A percentile compares a stretch with the other conserved stretches of the same genome.
Conservation (phyloP, 2,888 invertebrate genomes). For the Parasteatoda lunata region DNA sequence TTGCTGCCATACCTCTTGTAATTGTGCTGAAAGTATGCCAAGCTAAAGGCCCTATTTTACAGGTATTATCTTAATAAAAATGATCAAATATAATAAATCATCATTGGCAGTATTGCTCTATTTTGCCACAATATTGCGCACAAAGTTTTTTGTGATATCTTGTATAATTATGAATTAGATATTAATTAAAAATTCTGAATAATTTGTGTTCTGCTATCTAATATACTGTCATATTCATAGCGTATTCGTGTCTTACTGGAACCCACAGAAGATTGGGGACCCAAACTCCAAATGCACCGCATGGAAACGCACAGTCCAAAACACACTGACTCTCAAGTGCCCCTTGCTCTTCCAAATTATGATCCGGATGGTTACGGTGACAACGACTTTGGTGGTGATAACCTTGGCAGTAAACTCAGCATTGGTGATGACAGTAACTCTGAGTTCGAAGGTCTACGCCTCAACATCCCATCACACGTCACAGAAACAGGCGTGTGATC, state of each 20-base stretch:
- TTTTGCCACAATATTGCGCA: not conserved
- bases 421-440: conserved; percentile 61
- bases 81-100: not conserved
- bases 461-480: conserved; percentile 60
- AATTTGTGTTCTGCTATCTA: not conserved
- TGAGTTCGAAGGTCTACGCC: conserved; percentile 66
- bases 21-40: conserved; percentile 76
- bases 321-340: conserved; percentile 72
- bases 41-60: conserved; percentile 72
- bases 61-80: conserved; percentile 70
- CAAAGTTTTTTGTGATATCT: not conserved
- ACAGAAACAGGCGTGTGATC: conserved; percentile 67
- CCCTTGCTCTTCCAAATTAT: conserved; percentile 70
- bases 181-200: too few relatives aligned
- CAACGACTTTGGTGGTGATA: conserved; percentile 48
- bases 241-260: conserved; percentile 66
- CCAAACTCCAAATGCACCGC: conserved; percentile 71
- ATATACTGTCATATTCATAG: conserved; percentile 25
- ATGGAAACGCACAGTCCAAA: conserved; percentile 71
- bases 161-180: too few relatives aligned
- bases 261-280: conserved; percentile 74
- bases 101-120: not conserved
- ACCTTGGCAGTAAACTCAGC: conserved; percentile 51
- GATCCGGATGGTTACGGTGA: conserved; percentile 68
- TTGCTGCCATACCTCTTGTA: conserved; percentile 82